Evolutionary conservation across 1,140 invertebrate genomes (phyloP).

Genomic region (Lepidurus arcticus): DNA sequence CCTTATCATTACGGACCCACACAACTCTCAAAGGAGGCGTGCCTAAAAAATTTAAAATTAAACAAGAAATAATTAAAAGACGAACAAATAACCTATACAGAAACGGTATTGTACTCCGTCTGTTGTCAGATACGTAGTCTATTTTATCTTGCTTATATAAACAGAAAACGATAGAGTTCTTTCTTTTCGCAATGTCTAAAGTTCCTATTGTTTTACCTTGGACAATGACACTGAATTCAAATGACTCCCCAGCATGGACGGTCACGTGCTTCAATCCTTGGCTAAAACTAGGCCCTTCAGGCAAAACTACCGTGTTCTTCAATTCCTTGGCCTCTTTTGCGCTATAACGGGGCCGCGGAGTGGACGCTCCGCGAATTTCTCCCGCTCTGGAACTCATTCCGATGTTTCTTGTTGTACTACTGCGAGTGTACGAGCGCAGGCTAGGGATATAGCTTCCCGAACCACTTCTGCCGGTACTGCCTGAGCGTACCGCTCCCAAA

Average conservation of each 20-base stretch:
- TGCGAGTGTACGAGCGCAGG: constrained; percentile 10
- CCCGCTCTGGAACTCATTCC: constrained; percentile 5
- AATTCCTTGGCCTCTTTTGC: constrained; percentile 49
- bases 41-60: constrained; percentile 44
- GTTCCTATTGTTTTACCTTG: constrained; percentile 43
- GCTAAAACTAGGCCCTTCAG: constrained; percentile 49
- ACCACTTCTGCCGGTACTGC: constrained; percentile 16
- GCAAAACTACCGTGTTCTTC: constrained; percentile 46
- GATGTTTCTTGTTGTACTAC: neutral
- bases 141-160: neutral
- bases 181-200: neutral
- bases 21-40: constrained; percentile 57
- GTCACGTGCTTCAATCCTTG: constrained; percentile 47
- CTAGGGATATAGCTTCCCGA: constrained; percentile 24
- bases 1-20: constrained; percentile 64
- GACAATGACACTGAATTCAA: constrained; percentile 52
- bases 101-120: neutral
- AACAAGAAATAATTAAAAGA: neutral
- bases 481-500: constrained; percentile 30
- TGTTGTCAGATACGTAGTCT: neutral
- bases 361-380: constrained; percentile 27
- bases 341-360: constrained; percentile 41
- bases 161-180: no score
- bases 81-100: no score
- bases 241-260: constrained; percentile 56